Evolutionary conservation across 2,888 invertebrate species (phyloP), one percentile per base, ranked within the genome.

Genomic region (Cinara cedri): DNA sequence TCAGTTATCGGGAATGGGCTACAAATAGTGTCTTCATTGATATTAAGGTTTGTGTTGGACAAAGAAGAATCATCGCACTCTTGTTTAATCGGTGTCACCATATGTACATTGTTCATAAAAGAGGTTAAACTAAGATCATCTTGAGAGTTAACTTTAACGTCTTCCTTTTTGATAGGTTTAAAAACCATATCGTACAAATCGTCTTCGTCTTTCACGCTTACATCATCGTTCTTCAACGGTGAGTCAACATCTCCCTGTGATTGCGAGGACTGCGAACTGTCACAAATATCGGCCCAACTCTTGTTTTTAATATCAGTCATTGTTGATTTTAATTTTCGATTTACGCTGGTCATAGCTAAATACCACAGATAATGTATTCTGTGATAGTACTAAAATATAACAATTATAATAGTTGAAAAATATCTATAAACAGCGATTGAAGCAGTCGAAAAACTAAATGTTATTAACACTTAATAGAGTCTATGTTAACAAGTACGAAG

Each of bases 51-150:
- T 3, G 10, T 34, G 13, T 2, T 19, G 19, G 60, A 9, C 14
- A 24, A 14, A n/a, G 26, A 4, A 11, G 24, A 4, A 9, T 26
- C 49, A 16, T 24, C 24, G 1, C 49, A 19, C 68, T 81, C 82
- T 42, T 63, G 72, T 72, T 83, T 83, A 11, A 82, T 55, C 19
- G 83, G 83, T 34, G 83, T 83, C 19, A 81, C 81, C 78, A 83
- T 82, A 24, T 83, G 83, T 51, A 83, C 82, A 60, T 82, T 82
- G 74, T 83, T 82, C 42, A 83, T 80, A 66, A 83, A 83, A 51
- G 83, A 82, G 8, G 83, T 82, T 54, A 83, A 80, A 81, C 83
- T 83, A n/a, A 83, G 74, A 34, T 83, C 83, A 3, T 83, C 83
- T 34, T 83, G 83, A n/a, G 82, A 16, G 44, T 81, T 71, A 34